A percentile compares a stretch with the other conserved stretches of the same genome.
Conservation (phyloP, 1,140 invertebrate species). For the Drosophila auraria region DNA sequence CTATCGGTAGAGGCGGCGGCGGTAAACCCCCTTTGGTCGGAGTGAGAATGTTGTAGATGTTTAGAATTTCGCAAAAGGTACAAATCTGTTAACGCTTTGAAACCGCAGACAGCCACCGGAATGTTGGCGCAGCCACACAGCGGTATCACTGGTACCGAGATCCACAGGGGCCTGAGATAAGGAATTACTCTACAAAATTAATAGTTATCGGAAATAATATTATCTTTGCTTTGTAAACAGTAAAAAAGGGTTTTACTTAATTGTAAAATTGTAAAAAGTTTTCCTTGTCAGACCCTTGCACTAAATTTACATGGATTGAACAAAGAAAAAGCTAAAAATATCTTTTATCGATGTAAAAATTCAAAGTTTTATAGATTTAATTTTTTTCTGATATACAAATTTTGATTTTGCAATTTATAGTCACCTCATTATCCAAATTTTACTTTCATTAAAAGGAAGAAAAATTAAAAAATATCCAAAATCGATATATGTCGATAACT, state of each 20-base stretch:
- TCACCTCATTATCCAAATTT: no score
- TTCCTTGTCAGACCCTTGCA: background rate
- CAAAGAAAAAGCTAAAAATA: no score
- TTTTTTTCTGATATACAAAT: no score
- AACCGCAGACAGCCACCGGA: slow-evolving; percentile 62
- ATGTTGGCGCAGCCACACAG: slow-evolving; percentile 66
- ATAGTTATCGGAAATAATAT: background rate
- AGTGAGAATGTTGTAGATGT: slow-evolving; percentile 39
- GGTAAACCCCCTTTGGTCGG: slow-evolving; percentile 15
- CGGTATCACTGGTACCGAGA: slow-evolving; percentile 11
- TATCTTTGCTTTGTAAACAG: background rate
- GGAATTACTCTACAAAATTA: slow-evolving; percentile 17
- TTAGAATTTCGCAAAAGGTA: slow-evolving; percentile 68
- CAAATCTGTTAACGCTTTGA: slow-evolving; percentile 64
- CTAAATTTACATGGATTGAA: background rate
- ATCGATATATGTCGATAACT: no score
- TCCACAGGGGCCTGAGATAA: slow-evolving; percentile 22
- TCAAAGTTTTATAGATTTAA: no score
- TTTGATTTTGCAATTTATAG: no score
- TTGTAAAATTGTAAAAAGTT: no score
- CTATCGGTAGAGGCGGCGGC: background rate
- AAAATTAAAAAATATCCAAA: no score
- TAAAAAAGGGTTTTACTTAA: background rate
- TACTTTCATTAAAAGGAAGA: no score
- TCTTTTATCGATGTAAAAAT: no score